Evolutionary conservation across 2,888 invertebrate genomes (phyloP).

Genomic region (Eutolmus rufibarbis): DNA sequence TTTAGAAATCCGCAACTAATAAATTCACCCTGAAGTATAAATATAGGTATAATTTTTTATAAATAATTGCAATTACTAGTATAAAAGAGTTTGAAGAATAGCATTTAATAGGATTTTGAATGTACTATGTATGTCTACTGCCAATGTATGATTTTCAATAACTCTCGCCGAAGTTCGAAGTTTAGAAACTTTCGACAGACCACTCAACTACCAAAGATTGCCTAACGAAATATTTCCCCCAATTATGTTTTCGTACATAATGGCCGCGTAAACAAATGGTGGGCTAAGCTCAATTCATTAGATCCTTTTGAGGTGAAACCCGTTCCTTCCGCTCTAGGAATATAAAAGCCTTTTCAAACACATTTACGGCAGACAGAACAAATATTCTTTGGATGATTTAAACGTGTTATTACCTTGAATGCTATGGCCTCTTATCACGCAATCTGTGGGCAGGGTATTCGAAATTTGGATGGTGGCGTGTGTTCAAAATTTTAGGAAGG

Average conservation of each 20-base stretch:
- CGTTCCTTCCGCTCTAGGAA: background rate
- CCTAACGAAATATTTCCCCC: background rate
- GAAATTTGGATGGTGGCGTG: background rate
- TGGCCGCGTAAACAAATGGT: constrained; percentile 6
- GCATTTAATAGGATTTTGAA: background rate
- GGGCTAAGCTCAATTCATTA: constrained; percentile 3
- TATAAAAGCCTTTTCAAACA: constrained; percentile 4
- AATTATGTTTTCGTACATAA: background rate
- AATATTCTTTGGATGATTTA: constrained; percentile 11
- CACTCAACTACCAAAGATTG: background rate
- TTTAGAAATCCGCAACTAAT: background rate
- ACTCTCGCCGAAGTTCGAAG: background rate
- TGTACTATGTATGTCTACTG: background rate
- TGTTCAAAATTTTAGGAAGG: background rate
- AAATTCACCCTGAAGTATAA: background rate
- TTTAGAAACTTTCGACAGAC: background rate
- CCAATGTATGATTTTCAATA: background rate
- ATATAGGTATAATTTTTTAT: background rate
- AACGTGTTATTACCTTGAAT: constrained; percentile 4
- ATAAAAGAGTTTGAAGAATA: background rate
- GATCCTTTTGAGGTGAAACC: background rate
- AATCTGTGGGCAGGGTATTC: background rate
- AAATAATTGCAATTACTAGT: background rate
- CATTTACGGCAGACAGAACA: constrained; percentile 1
- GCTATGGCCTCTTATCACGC: constrained; percentile 12